Percentiles rank a stretch among this genome's conserved stretches.
phyloP scores from a whole-genome alignment of 2,113 vertebrate species.

The Plecturocebus donacophilus region DNA sequence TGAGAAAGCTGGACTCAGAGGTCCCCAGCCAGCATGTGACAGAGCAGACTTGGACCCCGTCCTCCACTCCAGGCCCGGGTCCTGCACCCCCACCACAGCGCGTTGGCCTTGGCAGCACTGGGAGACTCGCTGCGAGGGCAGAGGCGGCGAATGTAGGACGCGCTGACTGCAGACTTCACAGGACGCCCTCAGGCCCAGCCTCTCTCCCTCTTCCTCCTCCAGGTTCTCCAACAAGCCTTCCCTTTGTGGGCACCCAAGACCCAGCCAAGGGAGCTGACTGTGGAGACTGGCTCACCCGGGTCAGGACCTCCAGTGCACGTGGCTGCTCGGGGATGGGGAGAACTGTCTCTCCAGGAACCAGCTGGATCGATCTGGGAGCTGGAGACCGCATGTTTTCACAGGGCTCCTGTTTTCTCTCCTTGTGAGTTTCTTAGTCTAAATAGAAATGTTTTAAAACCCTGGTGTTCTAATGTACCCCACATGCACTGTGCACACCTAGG shows the following conservation, averaged over 20 bases:
- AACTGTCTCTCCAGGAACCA: background rate
- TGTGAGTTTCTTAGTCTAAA: background rate
- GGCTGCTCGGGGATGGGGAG: background rate
- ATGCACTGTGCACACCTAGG: background rate
- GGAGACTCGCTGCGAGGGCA: background rate
- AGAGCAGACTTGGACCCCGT: background rate
- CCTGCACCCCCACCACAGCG: background rate
- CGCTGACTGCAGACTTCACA: background rate
- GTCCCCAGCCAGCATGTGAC: background rate
- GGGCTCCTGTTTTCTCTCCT: background rate
- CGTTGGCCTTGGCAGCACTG: no score
- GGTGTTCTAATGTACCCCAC: background rate
- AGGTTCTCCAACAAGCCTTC: background rate
- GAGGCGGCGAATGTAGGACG: fast-evolving
- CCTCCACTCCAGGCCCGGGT: background rate
- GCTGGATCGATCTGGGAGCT: background rate
- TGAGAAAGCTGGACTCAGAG: background rate
- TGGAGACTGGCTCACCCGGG: background rate
- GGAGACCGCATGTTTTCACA: background rate
- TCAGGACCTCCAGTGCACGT: background rate
- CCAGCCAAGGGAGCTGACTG: background rate
- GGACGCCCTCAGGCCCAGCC: background rate
- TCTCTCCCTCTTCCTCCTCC: background rate
- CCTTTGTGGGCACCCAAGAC: background rate
- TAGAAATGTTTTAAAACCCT: background rate